Conservation (phyloP, 2,888 invertebrate species). For the Sarcophaga subvicina region DNA sequence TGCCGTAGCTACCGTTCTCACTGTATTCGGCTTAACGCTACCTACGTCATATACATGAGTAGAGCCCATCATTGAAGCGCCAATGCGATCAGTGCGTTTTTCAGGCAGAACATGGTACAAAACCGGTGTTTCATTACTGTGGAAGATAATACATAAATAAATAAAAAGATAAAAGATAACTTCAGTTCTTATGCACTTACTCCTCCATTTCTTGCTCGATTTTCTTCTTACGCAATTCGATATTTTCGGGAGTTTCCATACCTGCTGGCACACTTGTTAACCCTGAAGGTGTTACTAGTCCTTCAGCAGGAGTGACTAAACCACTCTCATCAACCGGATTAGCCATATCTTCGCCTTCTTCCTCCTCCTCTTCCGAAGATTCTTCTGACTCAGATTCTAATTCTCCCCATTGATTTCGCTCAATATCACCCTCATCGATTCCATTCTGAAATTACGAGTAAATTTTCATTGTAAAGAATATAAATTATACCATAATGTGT, state of each 20-base stretch:
- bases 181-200: constrained; percentile 81
- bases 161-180: neutral
- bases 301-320: constrained; percentile 95
- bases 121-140: constrained; percentile 94
- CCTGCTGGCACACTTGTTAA: constrained; percentile 95
- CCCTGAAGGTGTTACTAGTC: constrained; percentile 97
- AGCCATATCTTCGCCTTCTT: constrained; percentile 84
- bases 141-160: constrained; percentile 37
- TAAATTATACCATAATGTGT: neutral
- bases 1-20: constrained; percentile 77
- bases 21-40: constrained; percentile 83
- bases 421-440: constrained; percentile 93
- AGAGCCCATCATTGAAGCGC: constrained; percentile 98
- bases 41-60: constrained; percentile 98
- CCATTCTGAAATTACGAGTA: constrained; percentile 82
- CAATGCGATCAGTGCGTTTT: constrained; percentile 93
- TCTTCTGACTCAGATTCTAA: constrained; percentile 92
- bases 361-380: constrained; percentile 86
- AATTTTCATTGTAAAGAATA: neutral
- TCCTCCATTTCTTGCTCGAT: constrained; percentile 98
- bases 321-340: constrained; percentile 89
- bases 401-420: constrained; percentile 98
- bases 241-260: constrained; percentile 99
- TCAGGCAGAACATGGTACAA: constrained; percentile 98
- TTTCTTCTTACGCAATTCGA: constrained; percentile 98